Base-by-base conservation (phyloP, 2,888 invertebrate species). In the Magallana nippona region DNA sequence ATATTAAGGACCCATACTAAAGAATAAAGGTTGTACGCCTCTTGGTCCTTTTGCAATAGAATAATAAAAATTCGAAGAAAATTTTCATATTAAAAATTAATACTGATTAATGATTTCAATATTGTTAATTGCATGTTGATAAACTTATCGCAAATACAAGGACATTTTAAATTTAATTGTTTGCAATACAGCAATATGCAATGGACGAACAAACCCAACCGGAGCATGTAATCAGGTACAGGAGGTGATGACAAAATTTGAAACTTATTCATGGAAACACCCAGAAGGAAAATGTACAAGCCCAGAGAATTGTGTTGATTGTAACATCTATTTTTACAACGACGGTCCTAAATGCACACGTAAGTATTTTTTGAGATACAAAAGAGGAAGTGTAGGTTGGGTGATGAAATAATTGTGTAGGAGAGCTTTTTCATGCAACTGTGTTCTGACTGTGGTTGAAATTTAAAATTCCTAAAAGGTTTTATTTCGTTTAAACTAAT, bases 261-360 rank as follows among this genome's bases (percentile, higher is more conserved):
- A 19, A 0, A n/a, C 19, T 10, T 1, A 1, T 8, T 44, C 44
- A 60, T 8, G 1, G 60, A 3, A 60, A 19, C 0, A 60, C 3
- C 19, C n/a, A 19, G 60, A 19, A 60, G 60, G 60, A 60, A 60
- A 17, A 60, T 60, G 60, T 60, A n/a, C 10, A 5, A 17, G 15
- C 19, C 60, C 60, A 5, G 60, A 60, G 10, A 10, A 60, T 0
- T 60, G 60, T 19, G 19, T 19, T 3, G 10, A 19, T 15, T 60
- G 60, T 60, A 19, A 1, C 60, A 60, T 0, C 2, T 60, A 60
- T 10, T 60, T 60, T 60, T 60, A 8, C 60, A 60, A 60, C 60
- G n/a, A 60, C n/a, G 60, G 60, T n/a, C 60, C 60, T n/a, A 60
- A 5, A 60, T 60, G 60, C 60, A 60, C 60, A 60, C n/a, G 60